Evolutionary conservation across 2,113 vertebrate species (phyloP).

Genomic region (Trichechus manatus): DNA sequence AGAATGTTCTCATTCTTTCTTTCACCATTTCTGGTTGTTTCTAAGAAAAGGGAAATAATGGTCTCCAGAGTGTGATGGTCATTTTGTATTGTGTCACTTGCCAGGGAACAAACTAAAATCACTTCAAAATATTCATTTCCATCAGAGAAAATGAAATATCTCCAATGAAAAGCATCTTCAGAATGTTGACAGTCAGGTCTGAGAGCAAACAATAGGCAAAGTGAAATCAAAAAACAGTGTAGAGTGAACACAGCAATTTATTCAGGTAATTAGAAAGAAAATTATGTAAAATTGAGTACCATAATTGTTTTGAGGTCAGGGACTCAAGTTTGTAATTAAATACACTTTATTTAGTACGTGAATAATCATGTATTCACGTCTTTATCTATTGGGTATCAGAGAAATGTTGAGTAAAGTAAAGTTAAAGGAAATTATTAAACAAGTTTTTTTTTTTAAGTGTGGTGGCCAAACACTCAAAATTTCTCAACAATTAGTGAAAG

Average conservation of each 20-base stretch:
- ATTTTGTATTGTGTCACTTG: slow-evolving; percentile 66
- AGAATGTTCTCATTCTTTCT: background rate
- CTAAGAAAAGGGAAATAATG: background rate
- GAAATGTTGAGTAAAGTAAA: slow-evolving; percentile 34
- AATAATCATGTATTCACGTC: slow-evolving; percentile 53
- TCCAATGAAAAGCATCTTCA: slow-evolving; percentile 47
- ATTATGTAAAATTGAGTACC: slow-evolving; percentile 57
- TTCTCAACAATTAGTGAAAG: background rate
- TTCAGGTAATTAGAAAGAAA: slow-evolving; percentile 77
- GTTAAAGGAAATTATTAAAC: slow-evolving; percentile 45
- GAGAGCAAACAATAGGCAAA: slow-evolving; percentile 74
- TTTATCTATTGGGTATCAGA: slow-evolving; percentile 53
- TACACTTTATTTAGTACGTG: slow-evolving; percentile 64
- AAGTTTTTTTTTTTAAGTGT: background rate
- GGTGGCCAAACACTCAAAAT: background rate
- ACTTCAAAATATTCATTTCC: slow-evolving; percentile 67
- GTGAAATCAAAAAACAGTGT: slow-evolving; percentile 66
- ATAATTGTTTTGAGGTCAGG: slow-evolving; percentile 79
- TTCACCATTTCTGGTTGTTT: slow-evolving; percentile 16
- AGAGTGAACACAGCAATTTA: slow-evolving; percentile 71
- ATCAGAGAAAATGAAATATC: slow-evolving; percentile 65
- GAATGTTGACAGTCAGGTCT: slow-evolving; percentile 63
- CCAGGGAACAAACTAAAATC: slow-evolving; percentile 65
- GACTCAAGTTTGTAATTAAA: slow-evolving; percentile 79
- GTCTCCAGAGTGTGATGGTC: slow-evolving; percentile 18